Evolutionary conservation across 2,113 vertebrate species (phyloP).

Genomic region (Aramus guarauna): DNA sequence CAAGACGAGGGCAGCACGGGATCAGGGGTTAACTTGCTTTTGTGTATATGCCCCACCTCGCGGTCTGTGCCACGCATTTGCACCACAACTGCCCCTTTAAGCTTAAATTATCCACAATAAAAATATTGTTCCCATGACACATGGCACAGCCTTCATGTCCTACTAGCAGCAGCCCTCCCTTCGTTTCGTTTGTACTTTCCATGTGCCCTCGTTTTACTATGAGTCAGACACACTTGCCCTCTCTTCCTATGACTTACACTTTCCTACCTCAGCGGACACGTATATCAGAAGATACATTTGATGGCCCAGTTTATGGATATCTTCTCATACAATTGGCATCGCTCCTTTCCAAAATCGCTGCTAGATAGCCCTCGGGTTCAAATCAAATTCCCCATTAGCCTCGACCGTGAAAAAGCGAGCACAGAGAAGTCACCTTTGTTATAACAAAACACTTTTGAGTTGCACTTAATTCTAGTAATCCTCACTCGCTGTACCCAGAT

Average conservation of each 20-base stretch:
- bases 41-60: background rate
- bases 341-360: background rate
- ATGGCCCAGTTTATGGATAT: background rate
- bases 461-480: background rate
- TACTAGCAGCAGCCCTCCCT: background rate
- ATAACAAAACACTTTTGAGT: background rate
- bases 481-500: background rate
- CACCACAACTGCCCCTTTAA: background rate
- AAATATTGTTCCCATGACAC: background rate
- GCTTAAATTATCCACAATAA: background rate
- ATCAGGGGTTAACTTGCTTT: background rate
- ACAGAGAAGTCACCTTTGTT: slow-evolving; percentile 17
- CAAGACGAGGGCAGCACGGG: background rate
- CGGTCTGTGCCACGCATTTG: background rate
- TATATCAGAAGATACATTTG: background rate
- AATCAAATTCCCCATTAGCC: background rate
- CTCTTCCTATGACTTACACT: slow-evolving; percentile 36
- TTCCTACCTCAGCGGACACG: slow-evolving; percentile 14
- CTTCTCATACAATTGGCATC: background rate
- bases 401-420: background rate
- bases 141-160: background rate
- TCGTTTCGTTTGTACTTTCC: background rate
- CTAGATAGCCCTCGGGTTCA: background rate
- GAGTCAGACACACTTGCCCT: slow-evolving; percentile 15
- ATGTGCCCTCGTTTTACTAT: background rate